A percentile compares a stretch with the other conserved stretches of the same genome.
These are phyloP conservation scores for Crocuta crocuta DNA, from an alignment of 2,113 vertebrate genomes.

Conservation along the genomic window DNA sequence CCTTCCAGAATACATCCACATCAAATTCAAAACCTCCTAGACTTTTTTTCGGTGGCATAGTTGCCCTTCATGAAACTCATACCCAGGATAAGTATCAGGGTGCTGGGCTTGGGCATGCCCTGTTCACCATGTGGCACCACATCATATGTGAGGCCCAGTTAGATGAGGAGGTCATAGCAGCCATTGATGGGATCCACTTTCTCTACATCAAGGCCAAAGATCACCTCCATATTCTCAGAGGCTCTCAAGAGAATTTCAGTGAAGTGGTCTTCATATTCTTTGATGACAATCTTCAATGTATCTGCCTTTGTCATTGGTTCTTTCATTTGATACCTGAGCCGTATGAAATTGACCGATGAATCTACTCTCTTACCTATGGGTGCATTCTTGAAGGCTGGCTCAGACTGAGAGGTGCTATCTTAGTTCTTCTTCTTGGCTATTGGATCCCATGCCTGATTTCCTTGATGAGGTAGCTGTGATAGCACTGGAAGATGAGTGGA, in stretches of 20 bases:
- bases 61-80: constrained; percentile 42
- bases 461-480: neutral
- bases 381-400: neutral
- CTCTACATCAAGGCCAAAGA: constrained; percentile 49
- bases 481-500: neutral
- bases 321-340: constrained; percentile 25
- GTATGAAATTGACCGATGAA: constrained; percentile 49
- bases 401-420: neutral
- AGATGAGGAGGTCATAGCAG: neutral
- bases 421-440: neutral
- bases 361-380: neutral
- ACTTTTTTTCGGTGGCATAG: constrained; percentile 26
- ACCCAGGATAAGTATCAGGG: constrained; percentile 47
- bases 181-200: constrained; percentile 7
- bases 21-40: constrained; percentile 40
- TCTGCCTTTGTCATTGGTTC: neutral
- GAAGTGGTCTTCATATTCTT: neutral
- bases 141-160: constrained; percentile 44
- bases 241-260: neutral
- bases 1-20: neutral
- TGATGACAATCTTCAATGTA: constrained; percentile 24
- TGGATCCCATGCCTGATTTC: neutral
- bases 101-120: neutral
- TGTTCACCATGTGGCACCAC: neutral
- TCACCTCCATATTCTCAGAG: neutral